Conservation (phyloP, 2,113 vertebrate species). For the Pteropus alecto region DNA sequence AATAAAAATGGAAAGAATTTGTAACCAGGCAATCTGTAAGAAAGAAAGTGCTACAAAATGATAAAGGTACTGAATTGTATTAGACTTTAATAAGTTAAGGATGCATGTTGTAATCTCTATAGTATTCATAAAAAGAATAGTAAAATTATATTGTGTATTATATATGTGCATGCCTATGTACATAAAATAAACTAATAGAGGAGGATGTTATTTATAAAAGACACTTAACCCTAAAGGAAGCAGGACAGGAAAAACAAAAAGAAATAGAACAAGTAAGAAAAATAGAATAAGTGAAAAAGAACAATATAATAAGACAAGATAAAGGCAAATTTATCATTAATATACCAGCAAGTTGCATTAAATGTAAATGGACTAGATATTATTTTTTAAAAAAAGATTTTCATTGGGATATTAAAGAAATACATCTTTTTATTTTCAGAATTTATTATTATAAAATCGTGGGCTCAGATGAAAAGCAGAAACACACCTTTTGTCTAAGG, state of each 20-base stretch:
- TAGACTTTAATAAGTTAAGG: not conserved
- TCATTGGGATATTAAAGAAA: not conserved
- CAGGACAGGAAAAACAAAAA: not conserved
- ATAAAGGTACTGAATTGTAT: not conserved
- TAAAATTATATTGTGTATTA: not conserved
- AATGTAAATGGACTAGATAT: not conserved
- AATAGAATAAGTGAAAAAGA: not conserved
- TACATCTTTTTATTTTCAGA: slow-evolving; percentile 32
- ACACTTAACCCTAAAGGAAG: not conserved
- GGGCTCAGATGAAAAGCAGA: not conserved
- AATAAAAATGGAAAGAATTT: not conserved
- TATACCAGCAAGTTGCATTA: not conserved
- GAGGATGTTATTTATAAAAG: not conserved
- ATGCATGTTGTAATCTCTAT: not conserved
- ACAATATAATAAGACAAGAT: not conserved
- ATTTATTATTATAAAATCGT: slow-evolving; percentile 36
- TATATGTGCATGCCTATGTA: not conserved
- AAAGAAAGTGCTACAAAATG: not conserved
- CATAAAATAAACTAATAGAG: not conserved
- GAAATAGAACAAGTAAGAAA: not conserved
- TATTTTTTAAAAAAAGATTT: not conserved
- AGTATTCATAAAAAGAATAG: not conserved
- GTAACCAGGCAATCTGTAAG: not conserved
- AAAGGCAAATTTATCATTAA: not conserved
- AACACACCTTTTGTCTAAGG: slow-evolving; percentile 29